phyloP scores from a whole-genome alignment of 2,888 invertebrate genomes.

The Sphaerophoria taeniata region DNA sequence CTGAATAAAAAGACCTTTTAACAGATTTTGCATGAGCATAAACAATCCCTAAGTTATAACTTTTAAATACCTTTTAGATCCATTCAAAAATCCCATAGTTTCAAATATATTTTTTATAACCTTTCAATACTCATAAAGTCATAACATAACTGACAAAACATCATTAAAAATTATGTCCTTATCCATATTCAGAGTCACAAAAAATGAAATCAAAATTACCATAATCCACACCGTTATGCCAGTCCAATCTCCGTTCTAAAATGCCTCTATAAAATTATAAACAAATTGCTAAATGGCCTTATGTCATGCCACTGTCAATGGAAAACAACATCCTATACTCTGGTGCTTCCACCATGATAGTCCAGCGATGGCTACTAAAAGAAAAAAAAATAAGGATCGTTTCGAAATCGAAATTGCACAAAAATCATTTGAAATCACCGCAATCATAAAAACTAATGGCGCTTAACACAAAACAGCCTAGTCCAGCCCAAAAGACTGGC shows the following conservation, averaged over 20 bases:
- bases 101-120: no score
- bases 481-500: neutral
- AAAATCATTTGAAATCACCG: constrained; percentile 60
- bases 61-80: no score
- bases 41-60: no score
- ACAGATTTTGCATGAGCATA: no score
- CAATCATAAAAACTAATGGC: constrained; percentile 71
- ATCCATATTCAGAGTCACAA: neutral
- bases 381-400: constrained; percentile 2
- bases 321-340: constrained; percentile 13
- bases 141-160: neutral
- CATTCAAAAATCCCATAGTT: no score
- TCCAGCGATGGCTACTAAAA: neutral
- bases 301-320: constrained; percentile 20
- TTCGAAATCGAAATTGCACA: constrained; percentile 48
- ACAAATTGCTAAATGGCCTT: constrained; percentile 25
- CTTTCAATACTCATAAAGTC: no score
- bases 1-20: no score
- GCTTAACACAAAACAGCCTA: constrained; percentile 57
- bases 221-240: neutral
- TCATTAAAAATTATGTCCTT: neutral
- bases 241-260: neutral
- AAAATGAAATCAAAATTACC: neutral
- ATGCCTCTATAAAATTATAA: no score
- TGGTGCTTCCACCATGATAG: neutral